Evolutionary conservation across 2,888 invertebrate species (phyloP).

Genomic region (Hesperia comma): DNA sequence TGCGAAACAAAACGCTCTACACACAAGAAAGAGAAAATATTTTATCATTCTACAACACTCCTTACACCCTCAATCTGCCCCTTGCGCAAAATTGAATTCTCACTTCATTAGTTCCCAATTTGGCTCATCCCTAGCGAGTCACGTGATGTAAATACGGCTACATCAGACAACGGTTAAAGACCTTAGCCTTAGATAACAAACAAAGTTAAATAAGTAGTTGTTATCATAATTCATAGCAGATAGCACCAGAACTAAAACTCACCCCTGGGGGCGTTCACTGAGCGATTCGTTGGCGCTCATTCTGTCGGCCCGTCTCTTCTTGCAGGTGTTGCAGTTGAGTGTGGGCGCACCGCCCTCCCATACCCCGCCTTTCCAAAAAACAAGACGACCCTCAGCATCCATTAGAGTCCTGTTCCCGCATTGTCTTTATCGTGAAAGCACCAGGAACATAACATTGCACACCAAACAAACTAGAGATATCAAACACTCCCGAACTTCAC

Average conservation of each 20-base stretch:
- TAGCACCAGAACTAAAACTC: constrained; percentile 47
- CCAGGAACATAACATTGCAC: constrained; percentile 2
- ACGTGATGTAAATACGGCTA: constrained; percentile 17
- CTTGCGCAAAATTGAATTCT: constrained; percentile 30
- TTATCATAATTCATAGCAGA: constrained; percentile 3
- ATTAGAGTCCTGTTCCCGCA: constrained; percentile 57
- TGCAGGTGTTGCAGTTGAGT: constrained; percentile 74
- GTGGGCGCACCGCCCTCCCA: constrained; percentile 77
- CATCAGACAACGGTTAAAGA: neutral
- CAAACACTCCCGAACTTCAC: constrained; percentile 45
- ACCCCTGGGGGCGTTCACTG: constrained; percentile 69
- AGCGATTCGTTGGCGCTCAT: constrained; percentile 61
- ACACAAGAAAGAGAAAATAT: constrained; percentile 29
- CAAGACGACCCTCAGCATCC: constrained; percentile 76
- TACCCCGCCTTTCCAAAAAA: constrained; percentile 77
- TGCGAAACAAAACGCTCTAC: constrained; percentile 5
- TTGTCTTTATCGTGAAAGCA: constrained; percentile 43
- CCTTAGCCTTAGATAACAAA: constrained; percentile 22
- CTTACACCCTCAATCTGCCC: constrained; percentile 5
- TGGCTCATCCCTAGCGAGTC: constrained; percentile 16
- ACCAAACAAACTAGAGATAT: constrained; percentile 26
- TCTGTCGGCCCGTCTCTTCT: constrained; percentile 74
- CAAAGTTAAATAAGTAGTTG: constrained; percentile 11
- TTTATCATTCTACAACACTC: constrained; percentile 27
- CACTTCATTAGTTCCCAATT: constrained; percentile 33